phyloP scores from a whole-genome alignment of 2,113 vertebrate species.

The Siphamia tubifer region DNA sequence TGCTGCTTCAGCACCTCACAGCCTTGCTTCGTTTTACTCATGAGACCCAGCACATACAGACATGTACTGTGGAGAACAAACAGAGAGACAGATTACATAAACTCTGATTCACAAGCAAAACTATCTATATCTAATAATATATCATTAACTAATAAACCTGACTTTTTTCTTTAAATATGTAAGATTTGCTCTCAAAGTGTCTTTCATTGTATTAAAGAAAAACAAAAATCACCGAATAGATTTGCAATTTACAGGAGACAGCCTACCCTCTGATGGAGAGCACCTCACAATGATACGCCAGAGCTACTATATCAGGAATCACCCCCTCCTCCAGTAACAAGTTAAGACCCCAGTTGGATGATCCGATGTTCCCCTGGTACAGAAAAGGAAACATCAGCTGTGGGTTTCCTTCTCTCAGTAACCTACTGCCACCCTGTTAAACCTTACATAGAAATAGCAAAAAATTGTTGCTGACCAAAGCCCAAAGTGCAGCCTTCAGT shows the following conservation, averaged over 20 bases:
- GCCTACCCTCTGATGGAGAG: constrained; percentile 89
- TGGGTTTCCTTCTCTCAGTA: not conserved
- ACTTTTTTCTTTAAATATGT: too few relatives aligned
- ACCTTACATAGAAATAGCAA: too few relatives aligned
- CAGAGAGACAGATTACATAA: not conserved
- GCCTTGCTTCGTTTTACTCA: constrained; percentile 91
- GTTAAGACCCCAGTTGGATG: constrained; percentile 93
- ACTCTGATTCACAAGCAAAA: too few relatives aligned
- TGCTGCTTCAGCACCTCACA: constrained; percentile 90
- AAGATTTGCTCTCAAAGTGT: too few relatives aligned
- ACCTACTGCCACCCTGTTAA: too few relatives aligned
- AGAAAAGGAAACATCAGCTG: constrained; percentile 14
- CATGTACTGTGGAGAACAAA: constrained; percentile 81
- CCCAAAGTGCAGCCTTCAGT: constrained; percentile 92
- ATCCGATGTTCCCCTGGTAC: constrained; percentile 88
- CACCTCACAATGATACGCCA: constrained; percentile 90
- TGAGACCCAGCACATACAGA: constrained; percentile 88
- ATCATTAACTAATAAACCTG: too few relatives aligned
- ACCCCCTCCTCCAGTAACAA: constrained; percentile 92
- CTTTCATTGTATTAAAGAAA: not conserved
- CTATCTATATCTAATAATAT: too few relatives aligned
- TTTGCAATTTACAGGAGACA: too few relatives aligned
- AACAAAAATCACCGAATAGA: not conserved
- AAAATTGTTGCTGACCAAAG: constrained; percentile 80
- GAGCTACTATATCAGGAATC: constrained; percentile 87